Evolutionary conservation across 2,888 invertebrate species (phyloP).

Genomic region (Eurytoma californica): DNA sequence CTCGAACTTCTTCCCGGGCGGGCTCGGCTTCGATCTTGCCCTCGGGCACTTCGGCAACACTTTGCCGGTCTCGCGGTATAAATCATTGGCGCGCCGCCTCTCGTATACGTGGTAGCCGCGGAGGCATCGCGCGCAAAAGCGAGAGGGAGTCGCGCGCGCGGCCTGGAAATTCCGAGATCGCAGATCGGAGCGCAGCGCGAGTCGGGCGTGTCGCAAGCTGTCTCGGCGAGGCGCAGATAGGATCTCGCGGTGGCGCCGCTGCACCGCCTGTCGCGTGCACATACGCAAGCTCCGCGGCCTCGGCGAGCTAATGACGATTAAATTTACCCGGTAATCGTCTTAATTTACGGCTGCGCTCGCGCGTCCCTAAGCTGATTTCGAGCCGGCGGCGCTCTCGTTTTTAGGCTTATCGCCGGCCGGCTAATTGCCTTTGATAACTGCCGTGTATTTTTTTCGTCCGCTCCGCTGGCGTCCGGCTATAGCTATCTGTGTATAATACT

Average conservation of each 20-base stretch:
- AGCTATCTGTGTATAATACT: not conserved
- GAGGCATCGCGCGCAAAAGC: not conserved
- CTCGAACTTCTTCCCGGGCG: constrained; percentile 16
- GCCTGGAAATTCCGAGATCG: constrained; percentile 43
- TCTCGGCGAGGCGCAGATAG: constrained; percentile 41
- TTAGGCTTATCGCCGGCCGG: constrained; percentile 25
- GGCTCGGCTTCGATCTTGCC: constrained; percentile 40
- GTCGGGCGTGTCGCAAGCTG: constrained; percentile 51
- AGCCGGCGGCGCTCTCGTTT: constrained; percentile 2
- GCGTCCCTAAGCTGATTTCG: not conserved
- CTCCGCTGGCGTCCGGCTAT: not conserved
- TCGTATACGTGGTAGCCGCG: not conserved
- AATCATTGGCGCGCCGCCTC: constrained; percentile 33
- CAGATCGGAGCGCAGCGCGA: constrained; percentile 32
- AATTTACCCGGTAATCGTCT: constrained; percentile 48
- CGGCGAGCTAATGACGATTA: constrained; percentile 46
- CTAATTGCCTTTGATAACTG: constrained; percentile 42
- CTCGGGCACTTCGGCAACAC: constrained; percentile 39
- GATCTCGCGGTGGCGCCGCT: constrained; percentile 48
- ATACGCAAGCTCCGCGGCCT: not conserved
- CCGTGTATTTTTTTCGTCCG: not conserved
- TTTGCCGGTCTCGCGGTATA: constrained; percentile 16
- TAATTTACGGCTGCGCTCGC: constrained; percentile 30
- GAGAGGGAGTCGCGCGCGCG: not conserved
- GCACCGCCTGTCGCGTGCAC: not conserved